These are phyloP conservation scores for Prionace glauca DNA, from an alignment of 2,797 vertebrate species.

Conservation along the genomic window DNA sequence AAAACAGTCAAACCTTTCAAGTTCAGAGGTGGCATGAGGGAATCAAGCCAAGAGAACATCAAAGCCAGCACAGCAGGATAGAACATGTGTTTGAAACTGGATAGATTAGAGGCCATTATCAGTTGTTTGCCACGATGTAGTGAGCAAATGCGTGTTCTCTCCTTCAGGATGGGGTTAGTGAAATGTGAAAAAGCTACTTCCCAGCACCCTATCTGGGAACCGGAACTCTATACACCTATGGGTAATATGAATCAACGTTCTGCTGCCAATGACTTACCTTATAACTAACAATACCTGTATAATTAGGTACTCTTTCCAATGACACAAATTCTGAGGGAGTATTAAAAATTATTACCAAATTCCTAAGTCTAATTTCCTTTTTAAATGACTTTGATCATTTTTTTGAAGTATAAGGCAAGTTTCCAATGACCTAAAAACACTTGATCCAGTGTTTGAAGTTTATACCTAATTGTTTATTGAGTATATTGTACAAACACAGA, in stretches of 20 bases:
- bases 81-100: slow-evolving; percentile 66
- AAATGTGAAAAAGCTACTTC: slow-evolving; percentile 43
- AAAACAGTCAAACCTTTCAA: slow-evolving; percentile 52
- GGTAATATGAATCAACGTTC: background rate
- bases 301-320: background rate
- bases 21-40: slow-evolving; percentile 57
- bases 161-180: slow-evolving; percentile 52
- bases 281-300: background rate
- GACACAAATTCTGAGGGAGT: background rate
- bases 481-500: background rate
- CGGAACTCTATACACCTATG: slow-evolving; percentile 39
- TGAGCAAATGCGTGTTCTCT: slow-evolving; percentile 53
- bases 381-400: background rate
- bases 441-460: background rate
- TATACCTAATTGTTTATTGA: background rate
- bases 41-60: slow-evolving; percentile 59
- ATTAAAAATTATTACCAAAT: background rate
- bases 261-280: background rate
- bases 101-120: slow-evolving; percentile 67
- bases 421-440: background rate
- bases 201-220: slow-evolving; percentile 45
- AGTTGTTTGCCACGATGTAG: slow-evolving; percentile 59
- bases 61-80: slow-evolving; percentile 60
- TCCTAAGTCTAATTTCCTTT: background rate
- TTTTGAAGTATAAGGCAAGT: background rate